These are phyloP conservation scores for Pecten maximus DNA, from an alignment of 2,888 invertebrate species.

Conservation along the genomic window DNA sequence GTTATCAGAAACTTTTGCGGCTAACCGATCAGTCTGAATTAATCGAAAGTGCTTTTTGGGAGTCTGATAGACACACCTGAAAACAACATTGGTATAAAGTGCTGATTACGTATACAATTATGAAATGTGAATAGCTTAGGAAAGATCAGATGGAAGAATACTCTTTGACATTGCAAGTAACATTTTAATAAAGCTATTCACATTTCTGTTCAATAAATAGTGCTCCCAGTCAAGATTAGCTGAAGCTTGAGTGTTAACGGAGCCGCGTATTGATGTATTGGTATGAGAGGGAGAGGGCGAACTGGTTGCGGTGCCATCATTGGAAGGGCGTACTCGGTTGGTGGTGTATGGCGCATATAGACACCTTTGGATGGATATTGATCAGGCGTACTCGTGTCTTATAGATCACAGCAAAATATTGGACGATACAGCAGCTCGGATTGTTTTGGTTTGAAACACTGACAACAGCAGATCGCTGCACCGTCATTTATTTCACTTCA, in stretches of 20 bases:
- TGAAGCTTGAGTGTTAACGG: not conserved
- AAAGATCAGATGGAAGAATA: not conserved
- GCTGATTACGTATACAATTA: not conserved
- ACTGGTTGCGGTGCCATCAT: not conserved
- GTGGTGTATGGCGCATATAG: constrained; percentile 8
- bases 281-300: not conserved
- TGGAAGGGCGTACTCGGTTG: not conserved
- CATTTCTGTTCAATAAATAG: not conserved
- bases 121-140: not conserved
- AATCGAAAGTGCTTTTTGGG: not conserved
- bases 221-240: not conserved
- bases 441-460: constrained; percentile 18
- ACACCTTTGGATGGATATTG: not conserved
- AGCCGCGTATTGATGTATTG: not conserved
- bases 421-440: not conserved
- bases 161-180: not conserved
- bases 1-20: not conserved
- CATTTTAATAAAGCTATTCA: not conserved
- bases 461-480: not conserved
- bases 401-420: constrained; percentile 23
- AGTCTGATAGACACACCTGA: not conserved
- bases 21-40: not conserved
- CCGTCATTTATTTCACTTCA: not conserved
- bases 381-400: not conserved
- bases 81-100: not conserved